Conservation (phyloP, 2,113 vertebrate species). For the Diglossa brunneiventris region DNA sequence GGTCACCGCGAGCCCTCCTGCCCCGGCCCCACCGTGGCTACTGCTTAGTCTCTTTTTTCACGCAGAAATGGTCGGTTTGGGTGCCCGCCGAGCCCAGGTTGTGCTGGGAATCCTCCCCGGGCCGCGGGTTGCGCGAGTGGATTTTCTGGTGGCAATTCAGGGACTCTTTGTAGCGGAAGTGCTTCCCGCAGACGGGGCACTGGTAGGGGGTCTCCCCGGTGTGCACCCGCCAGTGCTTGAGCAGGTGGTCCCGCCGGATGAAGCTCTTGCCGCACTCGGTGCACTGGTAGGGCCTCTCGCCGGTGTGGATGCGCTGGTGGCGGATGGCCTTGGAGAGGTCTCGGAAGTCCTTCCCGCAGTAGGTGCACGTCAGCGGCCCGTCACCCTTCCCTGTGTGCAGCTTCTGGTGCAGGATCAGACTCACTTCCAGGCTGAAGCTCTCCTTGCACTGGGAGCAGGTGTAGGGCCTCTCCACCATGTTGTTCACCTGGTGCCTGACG, state of each 20-base stretch:
- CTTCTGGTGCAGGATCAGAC: constrained; percentile 87
- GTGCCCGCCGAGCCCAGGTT: neutral
- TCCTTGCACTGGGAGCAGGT: constrained; percentile 88
- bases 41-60: constrained; percentile 57
- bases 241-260: constrained; percentile 87
- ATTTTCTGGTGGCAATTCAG: constrained; percentile 82
- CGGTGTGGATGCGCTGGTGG: constrained; percentile 83
- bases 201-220: constrained; percentile 80
- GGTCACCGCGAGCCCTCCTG: neutral
- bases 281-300: constrained; percentile 91
- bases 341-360: constrained; percentile 78
- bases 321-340: constrained; percentile 75
- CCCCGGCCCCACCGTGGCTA: constrained; percentile 15
- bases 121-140: constrained; percentile 67
- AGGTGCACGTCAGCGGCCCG: constrained; percentile 77
- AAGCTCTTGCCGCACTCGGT: constrained; percentile 89
- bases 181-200: constrained; percentile 77
- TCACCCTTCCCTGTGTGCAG: constrained; percentile 79
- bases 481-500: constrained; percentile 64
- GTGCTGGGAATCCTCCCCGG: neutral
- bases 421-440: constrained; percentile 87
- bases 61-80: constrained; percentile 5
- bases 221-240: constrained; percentile 90
- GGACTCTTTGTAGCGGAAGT: constrained; percentile 81
- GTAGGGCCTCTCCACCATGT: constrained; percentile 83